Evolutionary conservation across 2,113 vertebrate genomes (phyloP).

Genomic region (Trichechus manatus): DNA sequence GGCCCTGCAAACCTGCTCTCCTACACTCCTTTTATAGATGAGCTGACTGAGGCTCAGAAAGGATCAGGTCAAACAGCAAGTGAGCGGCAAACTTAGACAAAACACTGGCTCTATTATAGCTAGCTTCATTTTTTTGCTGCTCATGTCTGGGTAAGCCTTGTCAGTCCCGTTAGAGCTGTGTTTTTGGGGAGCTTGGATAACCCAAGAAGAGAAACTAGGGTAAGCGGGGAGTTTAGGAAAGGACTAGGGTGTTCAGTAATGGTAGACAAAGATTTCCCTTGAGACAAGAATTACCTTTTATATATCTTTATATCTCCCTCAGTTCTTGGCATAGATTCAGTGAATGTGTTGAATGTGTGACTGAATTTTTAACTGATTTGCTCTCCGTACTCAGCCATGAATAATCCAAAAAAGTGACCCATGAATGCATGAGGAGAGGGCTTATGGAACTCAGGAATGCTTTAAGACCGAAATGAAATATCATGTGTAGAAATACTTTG

Average conservation of each 20-base stretch:
- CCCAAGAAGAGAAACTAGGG: conserved; percentile 19
- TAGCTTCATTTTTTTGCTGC: conserved; percentile 9
- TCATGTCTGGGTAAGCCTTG: not conserved
- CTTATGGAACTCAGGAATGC: conserved; percentile 38
- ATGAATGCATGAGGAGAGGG: conserved; percentile 19
- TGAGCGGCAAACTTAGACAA: not conserved
- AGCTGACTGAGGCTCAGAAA: not conserved
- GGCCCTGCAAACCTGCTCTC: not conserved
- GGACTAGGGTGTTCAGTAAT: not conserved
- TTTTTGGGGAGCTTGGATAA: not conserved
- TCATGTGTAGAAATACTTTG: conserved; percentile 19
- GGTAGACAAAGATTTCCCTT: not conserved
- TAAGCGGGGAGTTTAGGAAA: not conserved
- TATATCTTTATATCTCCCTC: not conserved
- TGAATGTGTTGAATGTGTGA: not conserved
- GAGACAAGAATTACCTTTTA: conserved; percentile 3
- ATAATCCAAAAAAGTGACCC: conserved; percentile 35
- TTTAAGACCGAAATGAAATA: conserved; percentile 27
- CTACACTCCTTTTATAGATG: not conserved
- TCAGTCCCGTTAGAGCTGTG: not conserved
- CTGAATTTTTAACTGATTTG: conserved; percentile 37
- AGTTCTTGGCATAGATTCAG: conserved; percentile 35
- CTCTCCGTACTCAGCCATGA: conserved; percentile 36
- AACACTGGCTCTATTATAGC: not conserved
- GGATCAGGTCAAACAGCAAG: not conserved